These are phyloP conservation scores for Atractosteus spatula DNA, from an alignment of 2,113 vertebrate species.

Conservation along the genomic window DNA sequence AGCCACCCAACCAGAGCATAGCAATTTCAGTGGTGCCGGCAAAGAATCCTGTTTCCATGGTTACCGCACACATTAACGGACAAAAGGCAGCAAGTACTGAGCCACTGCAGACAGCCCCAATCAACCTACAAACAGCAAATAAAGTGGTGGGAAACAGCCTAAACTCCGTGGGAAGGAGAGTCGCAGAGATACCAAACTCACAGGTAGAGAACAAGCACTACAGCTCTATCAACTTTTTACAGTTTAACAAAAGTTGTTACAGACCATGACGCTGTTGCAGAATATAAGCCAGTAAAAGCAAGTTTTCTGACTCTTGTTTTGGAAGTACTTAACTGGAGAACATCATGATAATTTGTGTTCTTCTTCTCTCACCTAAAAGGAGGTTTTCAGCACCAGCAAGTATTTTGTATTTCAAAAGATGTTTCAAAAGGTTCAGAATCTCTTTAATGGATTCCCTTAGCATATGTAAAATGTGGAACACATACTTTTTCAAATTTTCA, in stretches of 20 bases:
- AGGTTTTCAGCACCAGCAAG: too few relatives aligned
- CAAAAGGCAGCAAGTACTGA: conserved; percentile 63
- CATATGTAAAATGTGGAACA: too few relatives aligned
- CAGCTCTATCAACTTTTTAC: neutral
- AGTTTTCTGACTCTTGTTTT: too few relatives aligned
- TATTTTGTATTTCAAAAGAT: too few relatives aligned
- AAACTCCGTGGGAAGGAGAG: conserved; percentile 54
- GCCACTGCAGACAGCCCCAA: conserved; percentile 66
- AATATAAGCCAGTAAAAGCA: too few relatives aligned
- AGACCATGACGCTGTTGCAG: neutral
- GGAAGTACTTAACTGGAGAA: too few relatives aligned
- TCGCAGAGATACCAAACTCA: conserved; percentile 51
- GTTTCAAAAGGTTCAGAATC: too few relatives aligned
- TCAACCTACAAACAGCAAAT: conserved; percentile 70
- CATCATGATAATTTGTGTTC: too few relatives aligned
- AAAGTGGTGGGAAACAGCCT: conserved; percentile 38
- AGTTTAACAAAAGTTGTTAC: conserved; percentile 3
- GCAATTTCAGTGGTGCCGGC: conserved; percentile 73
- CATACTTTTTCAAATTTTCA: too few relatives aligned
- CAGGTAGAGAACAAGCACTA: conserved; percentile 51
- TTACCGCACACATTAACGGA: conserved; percentile 77
- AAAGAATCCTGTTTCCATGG: conserved; percentile 77
- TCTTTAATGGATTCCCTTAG: too few relatives aligned
- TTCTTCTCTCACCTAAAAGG: too few relatives aligned
- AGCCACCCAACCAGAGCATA: conserved; percentile 65